Evolutionary conservation across 2,113 vertebrate genomes (phyloP).

Genomic region (Cynocephalus volans): DNA sequence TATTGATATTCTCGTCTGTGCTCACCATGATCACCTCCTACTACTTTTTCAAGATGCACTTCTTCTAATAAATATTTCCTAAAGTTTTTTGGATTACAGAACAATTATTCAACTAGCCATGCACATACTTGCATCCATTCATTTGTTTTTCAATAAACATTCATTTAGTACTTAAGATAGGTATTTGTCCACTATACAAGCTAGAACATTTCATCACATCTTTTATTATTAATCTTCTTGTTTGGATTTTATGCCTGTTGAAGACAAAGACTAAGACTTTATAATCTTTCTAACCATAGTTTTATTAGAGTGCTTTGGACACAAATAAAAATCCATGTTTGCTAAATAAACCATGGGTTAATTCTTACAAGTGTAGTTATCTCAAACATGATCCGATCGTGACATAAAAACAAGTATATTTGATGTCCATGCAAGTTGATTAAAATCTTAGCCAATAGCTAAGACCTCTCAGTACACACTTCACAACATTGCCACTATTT

Average conservation of each 20-base stretch:
- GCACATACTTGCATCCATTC: not conserved
- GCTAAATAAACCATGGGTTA: not conserved
- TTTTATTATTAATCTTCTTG: not conserved
- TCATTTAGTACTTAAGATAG: not conserved
- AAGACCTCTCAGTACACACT: not conserved
- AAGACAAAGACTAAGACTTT: not conserved
- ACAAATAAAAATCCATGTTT: not conserved
- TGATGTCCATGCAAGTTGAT: not conserved
- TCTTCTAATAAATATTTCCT: not conserved
- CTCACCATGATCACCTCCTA: not conserved
- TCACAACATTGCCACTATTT: not conserved
- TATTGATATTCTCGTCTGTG: not conserved
- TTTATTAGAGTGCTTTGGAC: not conserved
- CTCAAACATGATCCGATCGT: not conserved
- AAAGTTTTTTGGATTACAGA: not conserved
- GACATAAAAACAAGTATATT: not conserved
- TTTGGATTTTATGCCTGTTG: not conserved
- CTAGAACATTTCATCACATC: not conserved
- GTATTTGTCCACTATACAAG: not conserved
- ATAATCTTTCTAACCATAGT: not conserved
- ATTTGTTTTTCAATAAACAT: constrained; percentile 27
- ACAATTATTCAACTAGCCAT: not conserved
- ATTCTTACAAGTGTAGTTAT: not conserved
- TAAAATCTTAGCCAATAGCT: not conserved
- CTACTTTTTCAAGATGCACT: not conserved